Conservation (phyloP, 2,113 vertebrate genomes). For the Arvicanthis niloticus region DNA sequence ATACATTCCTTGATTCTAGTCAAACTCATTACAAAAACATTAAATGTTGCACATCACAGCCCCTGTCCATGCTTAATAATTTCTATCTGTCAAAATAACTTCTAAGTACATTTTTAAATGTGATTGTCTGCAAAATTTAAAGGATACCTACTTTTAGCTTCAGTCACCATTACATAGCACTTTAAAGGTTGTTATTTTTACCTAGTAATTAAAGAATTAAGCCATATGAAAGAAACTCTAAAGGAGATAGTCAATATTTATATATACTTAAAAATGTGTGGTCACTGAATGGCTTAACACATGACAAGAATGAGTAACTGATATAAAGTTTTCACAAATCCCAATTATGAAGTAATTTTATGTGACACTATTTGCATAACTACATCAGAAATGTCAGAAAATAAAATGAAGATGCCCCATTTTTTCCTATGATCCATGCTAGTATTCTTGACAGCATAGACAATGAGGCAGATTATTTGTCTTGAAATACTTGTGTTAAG, state of each 20-base stretch:
- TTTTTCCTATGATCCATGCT: not conserved
- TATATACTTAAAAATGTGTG: not conserved
- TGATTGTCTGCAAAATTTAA: not conserved
- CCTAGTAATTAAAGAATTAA: not conserved
- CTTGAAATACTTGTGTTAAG: not conserved
- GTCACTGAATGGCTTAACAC: not conserved
- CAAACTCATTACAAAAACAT: not conserved
- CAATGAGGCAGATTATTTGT: not conserved
- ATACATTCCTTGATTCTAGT: not conserved
- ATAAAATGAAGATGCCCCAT: not conserved
- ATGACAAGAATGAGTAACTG: not conserved
- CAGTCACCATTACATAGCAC: not conserved
- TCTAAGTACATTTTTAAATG: not conserved
- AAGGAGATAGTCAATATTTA: not conserved
- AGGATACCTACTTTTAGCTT: not conserved
- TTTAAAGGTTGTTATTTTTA: not conserved
- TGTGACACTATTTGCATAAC: not conserved
- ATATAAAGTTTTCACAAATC: not conserved
- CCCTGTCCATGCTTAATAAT: not conserved
- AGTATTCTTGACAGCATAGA: not conserved
- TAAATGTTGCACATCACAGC: not conserved
- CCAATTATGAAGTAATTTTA: not conserved
- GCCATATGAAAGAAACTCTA: not conserved
- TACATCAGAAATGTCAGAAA: not conserved
- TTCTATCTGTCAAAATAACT: not conserved